Percentiles rank a stretch among this genome's conserved stretches.
Conservation (phyloP, 2,113 vertebrate species). For the Zosterops borbonicus region DNA sequence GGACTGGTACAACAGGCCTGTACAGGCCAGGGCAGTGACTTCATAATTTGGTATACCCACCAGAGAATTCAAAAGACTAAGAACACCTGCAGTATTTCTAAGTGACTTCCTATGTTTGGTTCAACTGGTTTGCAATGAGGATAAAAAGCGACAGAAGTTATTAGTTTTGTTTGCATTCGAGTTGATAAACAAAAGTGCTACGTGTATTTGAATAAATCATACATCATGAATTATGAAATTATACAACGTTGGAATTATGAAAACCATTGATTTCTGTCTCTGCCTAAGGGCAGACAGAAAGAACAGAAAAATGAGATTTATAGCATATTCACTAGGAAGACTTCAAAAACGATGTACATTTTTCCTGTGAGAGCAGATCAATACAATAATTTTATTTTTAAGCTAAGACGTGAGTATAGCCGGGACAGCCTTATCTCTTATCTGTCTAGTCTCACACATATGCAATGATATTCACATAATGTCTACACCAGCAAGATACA, state of each 20-base stretch:
- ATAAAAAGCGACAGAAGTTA: not conserved
- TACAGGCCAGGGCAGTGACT: not conserved
- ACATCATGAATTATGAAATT: slow-evolving; percentile 46
- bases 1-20: not conserved
- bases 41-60: not conserved
- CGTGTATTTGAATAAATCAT: slow-evolving; percentile 54
- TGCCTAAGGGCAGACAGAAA: slow-evolving; percentile 51
- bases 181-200: slow-evolving; percentile 28
- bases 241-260: not conserved
- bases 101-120: not conserved
- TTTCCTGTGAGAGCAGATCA: slow-evolving; percentile 48
- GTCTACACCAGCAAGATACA: not conserved
- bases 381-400: slow-evolving; percentile 36
- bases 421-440: slow-evolving; percentile 1
- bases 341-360: slow-evolving; percentile 4
- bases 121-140: not conserved
- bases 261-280: slow-evolving; percentile 51
- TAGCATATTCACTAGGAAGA: not conserved
- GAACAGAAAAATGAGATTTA: slow-evolving; percentile 38
- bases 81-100: not conserved
- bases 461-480: not conserved
- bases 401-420: not conserved
- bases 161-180: slow-evolving; percentile 21
- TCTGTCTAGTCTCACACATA: slow-evolving; percentile 7
- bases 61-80: not conserved